phyloP scores from a whole-genome alignment of 1,140 invertebrate genomes.

The Telenomus remus region DNA sequence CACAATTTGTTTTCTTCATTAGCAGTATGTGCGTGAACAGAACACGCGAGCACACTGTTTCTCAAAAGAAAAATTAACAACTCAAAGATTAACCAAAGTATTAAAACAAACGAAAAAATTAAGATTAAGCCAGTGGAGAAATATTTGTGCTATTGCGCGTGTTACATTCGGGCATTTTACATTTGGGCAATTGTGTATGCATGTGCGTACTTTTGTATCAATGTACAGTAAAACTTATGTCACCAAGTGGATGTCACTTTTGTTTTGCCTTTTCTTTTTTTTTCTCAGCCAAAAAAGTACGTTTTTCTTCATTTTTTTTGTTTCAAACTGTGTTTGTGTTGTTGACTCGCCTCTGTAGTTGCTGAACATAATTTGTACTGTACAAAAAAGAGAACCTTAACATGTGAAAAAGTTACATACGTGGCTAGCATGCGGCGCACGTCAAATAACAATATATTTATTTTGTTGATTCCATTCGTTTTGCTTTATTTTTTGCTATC shows the following conservation, averaged over 20 bases:
- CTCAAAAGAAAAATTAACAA: conserved; percentile 12
- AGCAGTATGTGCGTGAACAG: conserved; percentile 28
- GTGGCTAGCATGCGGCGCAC: conserved; percentile 58
- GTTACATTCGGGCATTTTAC: conserved; percentile 48
- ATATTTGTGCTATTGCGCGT: conserved; percentile 12
- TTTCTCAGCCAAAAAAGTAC: not conserved
- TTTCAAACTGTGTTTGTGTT: not conserved
- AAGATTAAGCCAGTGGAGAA: conserved; percentile 21
- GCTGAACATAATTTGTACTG: conserved; percentile 51
- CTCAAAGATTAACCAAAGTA: conserved; percentile 53
- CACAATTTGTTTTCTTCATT: conserved; percentile 16
- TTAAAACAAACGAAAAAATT: conserved; percentile 14
- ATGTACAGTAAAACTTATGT: conserved; percentile 58
- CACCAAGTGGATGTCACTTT: not conserved
- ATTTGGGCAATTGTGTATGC: conserved; percentile 56
- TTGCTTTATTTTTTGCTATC: conserved; percentile 56
- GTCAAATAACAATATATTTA: conserved; percentile 66
- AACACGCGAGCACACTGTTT: conserved; percentile 7
- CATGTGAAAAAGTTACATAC: conserved; percentile 40
- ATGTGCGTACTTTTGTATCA: conserved; percentile 58
- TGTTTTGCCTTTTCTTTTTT: conserved; percentile 12
- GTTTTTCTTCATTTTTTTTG: conserved; percentile 21
- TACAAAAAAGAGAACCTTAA: conserved; percentile 47
- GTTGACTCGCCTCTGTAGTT: conserved; percentile 24
- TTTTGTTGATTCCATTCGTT: conserved; percentile 65